Base-by-base conservation (phyloP, 2,888 invertebrate genomes). In the Apeira syringaria region DNA sequence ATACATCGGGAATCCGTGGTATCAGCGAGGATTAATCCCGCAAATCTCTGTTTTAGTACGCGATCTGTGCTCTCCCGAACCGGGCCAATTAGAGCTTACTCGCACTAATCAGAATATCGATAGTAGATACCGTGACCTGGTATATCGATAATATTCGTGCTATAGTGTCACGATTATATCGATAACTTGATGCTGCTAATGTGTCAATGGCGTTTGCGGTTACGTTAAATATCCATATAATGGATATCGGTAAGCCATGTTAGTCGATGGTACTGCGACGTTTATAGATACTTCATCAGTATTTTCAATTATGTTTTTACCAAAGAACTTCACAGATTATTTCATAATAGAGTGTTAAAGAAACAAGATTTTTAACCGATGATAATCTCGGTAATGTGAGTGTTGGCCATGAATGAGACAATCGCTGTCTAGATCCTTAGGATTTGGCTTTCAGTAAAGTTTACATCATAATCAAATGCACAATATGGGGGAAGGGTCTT, bases 21-120 rank as follows among this genome's bases (percentile, higher is more conserved):
- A 81, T 83, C 79, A 80, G 72, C 73, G 59, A 55, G 82, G 83
- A 83, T 84, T 84, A 84, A 73, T 71, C 66, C 64, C 65, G 68
- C 69, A 85, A 87, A 86, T 85, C 85, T 83, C 78, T 82, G 79
- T 84, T 84, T 74, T 83, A 86, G 80, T 79, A 74, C 73, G 64
- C 77, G 80, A 79, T 80, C 77, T 75, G 70, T 67, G 73, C 64
- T 31, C 74, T 61, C 65, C 68, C 72, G 61, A 82, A 83, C 78
- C 77, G 69, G 85, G 83, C 80, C 86, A 87, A 87, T 86, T 86
- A 86, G 74, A 81, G 83, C 77, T 86, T 81, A 82, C 72, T 64
- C 65, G 56, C 66, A 67, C 69, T 80, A 76, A 81, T 77, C 75
- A 70, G 66, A 65, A 63, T 76, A 74, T 75, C 68, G 72, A 74